These are phyloP conservation scores for Castor canadensis DNA, from an alignment of 2,113 vertebrate genomes.

Conservation along the genomic window DNA sequence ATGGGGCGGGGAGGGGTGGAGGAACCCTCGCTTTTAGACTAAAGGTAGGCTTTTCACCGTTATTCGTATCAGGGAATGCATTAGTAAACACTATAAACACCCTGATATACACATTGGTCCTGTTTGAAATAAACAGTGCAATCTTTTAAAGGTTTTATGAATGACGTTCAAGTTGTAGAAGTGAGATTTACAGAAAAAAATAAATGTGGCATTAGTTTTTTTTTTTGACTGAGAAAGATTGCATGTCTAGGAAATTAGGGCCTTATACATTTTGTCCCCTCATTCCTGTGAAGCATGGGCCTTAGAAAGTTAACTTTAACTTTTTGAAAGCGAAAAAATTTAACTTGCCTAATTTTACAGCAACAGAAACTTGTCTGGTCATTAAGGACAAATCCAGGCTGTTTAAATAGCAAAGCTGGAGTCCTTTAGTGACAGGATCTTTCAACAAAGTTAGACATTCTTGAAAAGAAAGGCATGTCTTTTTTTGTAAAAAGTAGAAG, in stretches of 20 bases:
- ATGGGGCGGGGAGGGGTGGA: background rate
- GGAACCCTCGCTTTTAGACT: constrained; percentile 53
- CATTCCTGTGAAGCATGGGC: background rate
- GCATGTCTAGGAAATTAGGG: constrained; percentile 33
- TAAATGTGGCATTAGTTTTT: background rate
- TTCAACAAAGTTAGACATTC: constrained; percentile 58
- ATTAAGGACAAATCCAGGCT: constrained; percentile 67
- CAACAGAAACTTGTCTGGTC: constrained; percentile 70
- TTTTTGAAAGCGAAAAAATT: constrained; percentile 62
- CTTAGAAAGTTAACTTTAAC: constrained; percentile 60
- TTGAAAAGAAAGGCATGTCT: background rate
- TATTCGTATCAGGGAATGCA: constrained; percentile 42
- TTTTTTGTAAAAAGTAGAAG: constrained; percentile 31
- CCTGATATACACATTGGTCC: background rate
- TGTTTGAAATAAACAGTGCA: constrained; percentile 38
- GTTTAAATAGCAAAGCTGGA: constrained; percentile 62
- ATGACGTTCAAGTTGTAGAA: constrained; percentile 4
- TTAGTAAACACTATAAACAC: constrained; percentile 53
- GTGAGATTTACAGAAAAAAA: constrained; percentile 33
- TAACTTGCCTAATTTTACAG: constrained; percentile 60
- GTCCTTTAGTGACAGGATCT: constrained; percentile 63
- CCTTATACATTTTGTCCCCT: background rate
- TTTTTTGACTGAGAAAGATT: background rate
- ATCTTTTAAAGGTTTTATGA: constrained; percentile 52
- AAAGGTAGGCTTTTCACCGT: constrained; percentile 26